Evolutionary conservation across 64 coral and sea anemone genomes (phyloP), one percentile per base, ranked within the genome.

Genomic region (Montipora foliosa): DNA sequence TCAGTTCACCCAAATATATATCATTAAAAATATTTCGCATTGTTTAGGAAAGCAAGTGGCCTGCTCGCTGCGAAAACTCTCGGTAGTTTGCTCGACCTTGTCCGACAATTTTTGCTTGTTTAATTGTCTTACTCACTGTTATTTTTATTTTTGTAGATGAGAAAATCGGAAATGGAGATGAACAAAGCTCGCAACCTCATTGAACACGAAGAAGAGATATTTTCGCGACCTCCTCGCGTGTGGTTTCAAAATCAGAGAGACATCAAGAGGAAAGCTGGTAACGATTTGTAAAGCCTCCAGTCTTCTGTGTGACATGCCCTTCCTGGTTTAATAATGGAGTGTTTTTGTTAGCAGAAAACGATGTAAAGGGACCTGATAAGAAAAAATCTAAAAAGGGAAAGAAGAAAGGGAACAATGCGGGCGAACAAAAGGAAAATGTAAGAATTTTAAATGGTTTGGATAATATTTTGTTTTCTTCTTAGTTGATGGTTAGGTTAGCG

Each of bases 161-260:
- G 94, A 74, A 82, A 96, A 17, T 96, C 97, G 0, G 97, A 98
- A 53, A 96, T 98, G 97, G 88, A 96, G 79, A 91, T 94, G 88
- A 98, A 92, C 48, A 98, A 98, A 79, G 97, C 97, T 4, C 80
- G 82, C 19, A 98, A 98, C 44, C 70, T 98, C 73, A 89, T 98
- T 9, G 94, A 96, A 60, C 97, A 98, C 60, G 94, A 95, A 62
- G 76, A 96, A 82, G 97, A 98, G 19, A 98, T 98, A 2, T 95
- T 89, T 69, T 91, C 94, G 44, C 92, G 97, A 14, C 97, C 97
- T 72, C 87, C 97, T 52, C 85, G 97, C 64, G 91, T 93, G 22
- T 98, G 97, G 97, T 96, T 98, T 82, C 97, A 98, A 70, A 87
- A 75, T 51, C 90, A 91, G 74, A 45, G 51, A 21, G 94, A 93